These are phyloP conservation scores for Ophonus ardosiacus DNA, from an alignment of 2,888 invertebrate species.

Conservation along the genomic window DNA sequence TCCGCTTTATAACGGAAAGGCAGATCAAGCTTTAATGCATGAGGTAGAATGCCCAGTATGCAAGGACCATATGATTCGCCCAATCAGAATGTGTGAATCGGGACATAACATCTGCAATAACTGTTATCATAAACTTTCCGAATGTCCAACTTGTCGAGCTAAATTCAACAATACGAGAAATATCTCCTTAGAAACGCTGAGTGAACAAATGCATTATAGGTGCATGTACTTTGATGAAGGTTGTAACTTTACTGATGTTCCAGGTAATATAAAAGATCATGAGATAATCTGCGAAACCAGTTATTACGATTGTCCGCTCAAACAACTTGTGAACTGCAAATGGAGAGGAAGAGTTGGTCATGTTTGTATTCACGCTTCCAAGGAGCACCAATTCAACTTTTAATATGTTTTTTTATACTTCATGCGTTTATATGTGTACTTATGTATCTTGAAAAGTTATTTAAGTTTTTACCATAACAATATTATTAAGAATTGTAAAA, in stretches of 20 bases:
- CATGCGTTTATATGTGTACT: background rate
- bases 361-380: constrained; percentile 56
- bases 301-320: constrained; percentile 52
- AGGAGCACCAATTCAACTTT: constrained; percentile 3
- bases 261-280: constrained; percentile 51
- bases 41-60: constrained; percentile 60
- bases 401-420: background rate
- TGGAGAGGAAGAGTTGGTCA: constrained; percentile 54
- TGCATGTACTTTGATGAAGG: constrained; percentile 60
- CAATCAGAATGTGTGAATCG: constrained; percentile 47
- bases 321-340: constrained; percentile 56
- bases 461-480: background rate
- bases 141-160: constrained; percentile 52
- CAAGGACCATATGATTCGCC: constrained; percentile 57
- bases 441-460: too few relatives aligned
- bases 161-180: constrained; percentile 38
- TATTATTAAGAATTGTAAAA: background rate
- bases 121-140: constrained; percentile 39
- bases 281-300: constrained; percentile 51
- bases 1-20: constrained; percentile 52
- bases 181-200: constrained; percentile 52
- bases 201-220: constrained; percentile 59
- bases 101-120: constrained; percentile 57
- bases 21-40: constrained; percentile 46
- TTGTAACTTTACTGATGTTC: constrained; percentile 50